These are phyloP conservation scores for Rhipidura dahli DNA, from an alignment of 2,113 vertebrate genomes.

Conservation along the genomic window DNA sequence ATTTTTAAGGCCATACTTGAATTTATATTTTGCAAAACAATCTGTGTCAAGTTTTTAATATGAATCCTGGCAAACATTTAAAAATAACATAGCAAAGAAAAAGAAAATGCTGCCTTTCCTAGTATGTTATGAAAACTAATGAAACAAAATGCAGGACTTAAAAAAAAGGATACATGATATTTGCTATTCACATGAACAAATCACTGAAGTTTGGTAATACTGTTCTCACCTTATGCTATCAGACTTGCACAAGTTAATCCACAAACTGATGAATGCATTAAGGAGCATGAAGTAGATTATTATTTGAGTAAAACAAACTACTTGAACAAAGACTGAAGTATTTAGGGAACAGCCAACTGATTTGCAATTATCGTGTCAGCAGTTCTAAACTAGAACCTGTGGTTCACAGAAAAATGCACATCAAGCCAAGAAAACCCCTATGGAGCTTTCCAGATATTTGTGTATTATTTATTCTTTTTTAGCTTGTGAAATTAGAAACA, in stretches of 20 bases:
- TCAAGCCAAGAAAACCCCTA: not conserved
- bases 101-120: not conserved
- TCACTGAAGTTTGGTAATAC: not conserved
- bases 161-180: not conserved
- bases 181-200: not conserved
- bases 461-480: not conserved
- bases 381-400: not conserved
- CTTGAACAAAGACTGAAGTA: not conserved
- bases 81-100: not conserved
- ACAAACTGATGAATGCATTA: not conserved
- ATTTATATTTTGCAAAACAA: not conserved
- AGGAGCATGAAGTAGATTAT: not conserved
- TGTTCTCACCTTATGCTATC: not conserved
- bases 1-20: not conserved
- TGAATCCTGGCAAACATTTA: not conserved
- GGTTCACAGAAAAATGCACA: not conserved
- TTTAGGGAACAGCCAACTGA: not conserved
- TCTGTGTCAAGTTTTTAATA: not conserved
- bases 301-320: not conserved
- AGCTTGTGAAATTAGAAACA: not conserved
- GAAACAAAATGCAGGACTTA: not conserved
- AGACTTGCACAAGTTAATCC: not conserved
- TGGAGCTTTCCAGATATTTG: not conserved
- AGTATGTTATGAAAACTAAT: not conserved
- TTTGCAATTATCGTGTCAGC: not conserved